These are phyloP conservation scores for Merluccius polli DNA, from an alignment of 2,797 vertebrate genomes.

Conservation along the genomic window DNA sequence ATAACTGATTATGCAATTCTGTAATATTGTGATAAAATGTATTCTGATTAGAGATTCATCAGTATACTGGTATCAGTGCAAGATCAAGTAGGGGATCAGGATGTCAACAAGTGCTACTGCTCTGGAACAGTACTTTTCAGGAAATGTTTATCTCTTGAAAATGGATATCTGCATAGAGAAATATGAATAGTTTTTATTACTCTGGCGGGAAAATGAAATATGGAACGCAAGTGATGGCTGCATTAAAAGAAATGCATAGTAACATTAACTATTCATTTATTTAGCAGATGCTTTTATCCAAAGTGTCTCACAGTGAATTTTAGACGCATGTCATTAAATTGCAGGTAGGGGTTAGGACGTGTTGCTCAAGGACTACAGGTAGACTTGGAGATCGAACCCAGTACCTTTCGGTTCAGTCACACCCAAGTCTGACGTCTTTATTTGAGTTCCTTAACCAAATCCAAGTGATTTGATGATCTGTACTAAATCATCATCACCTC, in stretches of 20 bases:
- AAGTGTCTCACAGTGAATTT: neutral
- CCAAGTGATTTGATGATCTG: neutral
- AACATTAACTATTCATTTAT: neutral
- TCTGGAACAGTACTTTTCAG: too few relatives aligned
- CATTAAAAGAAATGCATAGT: too few relatives aligned
- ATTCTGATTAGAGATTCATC: neutral
- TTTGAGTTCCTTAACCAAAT: neutral
- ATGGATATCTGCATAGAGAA: neutral
- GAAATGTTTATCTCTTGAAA: neutral
- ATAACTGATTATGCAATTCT: neutral
- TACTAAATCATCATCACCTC: neutral
- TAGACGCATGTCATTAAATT: neutral
- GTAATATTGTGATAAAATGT: neutral
- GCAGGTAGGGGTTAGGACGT: neutral
- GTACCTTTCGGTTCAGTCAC: neutral
- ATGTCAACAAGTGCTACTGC: neutral
- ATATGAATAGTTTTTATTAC: neutral
- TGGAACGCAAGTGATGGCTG: neutral
- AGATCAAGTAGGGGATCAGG: neutral
- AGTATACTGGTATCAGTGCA: neutral
- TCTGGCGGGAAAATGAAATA: neutral
- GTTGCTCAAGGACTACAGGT: too few relatives aligned
- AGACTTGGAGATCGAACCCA: neutral
- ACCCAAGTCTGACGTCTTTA: neutral
- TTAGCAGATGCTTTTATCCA: neutral